A percentile compares a stretch with the other conserved stretches of the same genome.
Conservation (phyloP, 2,888 invertebrate genomes). For the Bibio marci region DNA sequence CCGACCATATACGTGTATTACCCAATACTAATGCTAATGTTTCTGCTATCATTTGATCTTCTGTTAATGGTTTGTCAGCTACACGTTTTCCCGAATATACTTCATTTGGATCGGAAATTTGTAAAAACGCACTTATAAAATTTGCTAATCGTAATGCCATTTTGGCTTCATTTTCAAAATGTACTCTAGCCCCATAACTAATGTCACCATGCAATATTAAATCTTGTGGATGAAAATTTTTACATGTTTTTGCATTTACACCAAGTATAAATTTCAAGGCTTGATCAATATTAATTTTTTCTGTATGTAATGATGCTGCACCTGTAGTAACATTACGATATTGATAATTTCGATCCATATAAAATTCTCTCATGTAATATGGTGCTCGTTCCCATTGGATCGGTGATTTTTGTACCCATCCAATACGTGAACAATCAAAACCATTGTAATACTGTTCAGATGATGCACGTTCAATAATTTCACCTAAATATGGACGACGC, state of each 20-base stretch:
- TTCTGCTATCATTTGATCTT: constrained; percentile 94
- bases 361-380: constrained; percentile 50
- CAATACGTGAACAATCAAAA: constrained; percentile 80
- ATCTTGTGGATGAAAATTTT: constrained; percentile 49
- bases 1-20: constrained; percentile 83
- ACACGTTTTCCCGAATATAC: constrained; percentile 80
- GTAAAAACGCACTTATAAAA: constrained; percentile 87
- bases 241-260: constrained; percentile 39
- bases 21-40: constrained; percentile 80
- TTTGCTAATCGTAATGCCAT: constrained; percentile 92
- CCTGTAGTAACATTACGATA: constrained; percentile 55
- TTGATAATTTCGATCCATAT: constrained; percentile 54
- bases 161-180: constrained; percentile 87
- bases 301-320: constrained; percentile 43
- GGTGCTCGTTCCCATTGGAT: constrained; percentile 66
- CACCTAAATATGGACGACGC: constrained; percentile 80
- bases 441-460: constrained; percentile 83
- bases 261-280: constrained; percentile 59
- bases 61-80: constrained; percentile 73
- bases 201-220: constrained; percentile 72
- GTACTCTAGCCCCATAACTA: constrained; percentile 69
- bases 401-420: constrained; percentile 76
- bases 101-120: constrained; percentile 76
- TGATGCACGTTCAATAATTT: constrained; percentile 84
- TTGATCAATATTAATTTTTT: constrained; percentile 57